Conservation (phyloP, 2,888 invertebrate genomes). For the Epinotia demarniana region DNA sequence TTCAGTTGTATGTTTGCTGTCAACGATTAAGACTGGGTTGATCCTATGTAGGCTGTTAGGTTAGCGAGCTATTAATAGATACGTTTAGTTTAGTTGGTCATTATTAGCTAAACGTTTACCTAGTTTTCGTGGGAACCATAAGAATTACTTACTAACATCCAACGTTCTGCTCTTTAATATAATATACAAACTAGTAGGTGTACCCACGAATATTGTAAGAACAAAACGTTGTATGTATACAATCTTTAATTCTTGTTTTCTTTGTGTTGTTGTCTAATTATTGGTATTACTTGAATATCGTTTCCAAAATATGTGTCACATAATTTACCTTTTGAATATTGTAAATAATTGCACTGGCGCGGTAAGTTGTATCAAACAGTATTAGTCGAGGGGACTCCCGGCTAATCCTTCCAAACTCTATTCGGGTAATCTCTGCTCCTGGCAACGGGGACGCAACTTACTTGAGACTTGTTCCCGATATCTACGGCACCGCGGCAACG, state of each 20-base stretch:
- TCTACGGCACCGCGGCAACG: conserved; percentile 56
- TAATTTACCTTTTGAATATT: neutral
- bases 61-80: neutral
- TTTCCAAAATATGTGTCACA: neutral
- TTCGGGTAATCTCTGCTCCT: conserved; percentile 66
- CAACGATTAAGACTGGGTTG: conserved; percentile 13
- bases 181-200: no score
- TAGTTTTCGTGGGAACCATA: no score
- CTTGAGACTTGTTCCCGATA: conserved; percentile 59
- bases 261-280: neutral
- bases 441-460: conserved; percentile 57
- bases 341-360: conserved; percentile 15
- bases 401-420: conserved; percentile 68
- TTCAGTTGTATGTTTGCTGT: conserved; percentile 30
- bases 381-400: conserved; percentile 52
- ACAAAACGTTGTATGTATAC: neutral
- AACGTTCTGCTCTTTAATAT: no score
- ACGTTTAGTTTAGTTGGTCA: no score
- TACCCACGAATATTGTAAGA: no score
- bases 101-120: no score
- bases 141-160: no score
- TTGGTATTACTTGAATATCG: neutral
- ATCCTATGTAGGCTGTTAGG: neutral
- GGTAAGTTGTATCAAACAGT: conserved; percentile 38
- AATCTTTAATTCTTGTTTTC: neutral